Conservation (phyloP, 2,888 invertebrate species). For the Lasioglossum pauxillum region DNA sequence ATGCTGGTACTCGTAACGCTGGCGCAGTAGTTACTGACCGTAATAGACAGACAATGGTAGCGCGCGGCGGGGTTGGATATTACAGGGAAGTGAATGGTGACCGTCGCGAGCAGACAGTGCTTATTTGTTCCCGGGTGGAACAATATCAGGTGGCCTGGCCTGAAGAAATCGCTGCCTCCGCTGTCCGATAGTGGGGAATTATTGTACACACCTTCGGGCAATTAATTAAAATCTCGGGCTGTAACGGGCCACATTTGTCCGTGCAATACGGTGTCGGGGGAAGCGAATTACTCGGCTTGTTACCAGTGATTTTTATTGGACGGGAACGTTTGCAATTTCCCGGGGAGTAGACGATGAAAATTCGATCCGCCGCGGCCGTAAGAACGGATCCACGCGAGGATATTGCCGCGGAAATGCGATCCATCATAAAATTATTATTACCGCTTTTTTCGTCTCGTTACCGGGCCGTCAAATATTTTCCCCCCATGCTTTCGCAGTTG, state of each 20-base stretch:
- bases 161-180: conserved; percentile 27
- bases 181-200: conserved; percentile 41
- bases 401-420: neutral
- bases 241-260: conserved; percentile 24
- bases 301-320: conserved; percentile 28
- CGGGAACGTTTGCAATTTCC: conserved; percentile 37
- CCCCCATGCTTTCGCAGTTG: neutral
- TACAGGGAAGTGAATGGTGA: conserved; percentile 54
- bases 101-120: conserved; percentile 50
- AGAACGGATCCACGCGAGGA: neutral
- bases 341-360: conserved; percentile 34
- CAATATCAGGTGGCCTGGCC: conserved; percentile 36
- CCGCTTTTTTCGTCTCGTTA: neutral
- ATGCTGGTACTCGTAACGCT: conserved; percentile 30
- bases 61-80: conserved; percentile 54
- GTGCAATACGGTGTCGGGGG: neutral
- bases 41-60: conserved; percentile 67
- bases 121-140: conserved; percentile 44
- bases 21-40: conserved; percentile 66
- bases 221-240: conserved; percentile 52
- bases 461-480: neutral
- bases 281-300: conserved; percentile 41
- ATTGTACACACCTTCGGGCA: conserved; percentile 47
- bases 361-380: conserved; percentile 22
- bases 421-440: conserved; percentile 2